Evolutionary conservation across 2,113 vertebrate genomes (phyloP).

Genomic region (Scalopus aquaticus): DNA sequence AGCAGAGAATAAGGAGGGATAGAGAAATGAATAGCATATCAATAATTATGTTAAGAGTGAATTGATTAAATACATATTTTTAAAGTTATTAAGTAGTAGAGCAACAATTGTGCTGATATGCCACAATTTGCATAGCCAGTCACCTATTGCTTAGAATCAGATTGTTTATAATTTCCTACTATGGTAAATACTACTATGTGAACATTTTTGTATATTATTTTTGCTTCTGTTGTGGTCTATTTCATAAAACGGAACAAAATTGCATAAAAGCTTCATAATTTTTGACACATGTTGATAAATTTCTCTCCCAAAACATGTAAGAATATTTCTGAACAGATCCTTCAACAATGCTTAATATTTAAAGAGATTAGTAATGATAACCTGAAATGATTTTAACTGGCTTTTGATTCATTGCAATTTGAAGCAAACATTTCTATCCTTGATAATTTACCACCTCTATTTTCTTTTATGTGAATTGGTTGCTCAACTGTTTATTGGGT

Average conservation of each 20-base stretch:
- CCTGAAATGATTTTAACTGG: not conserved
- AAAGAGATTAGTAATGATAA: not conserved
- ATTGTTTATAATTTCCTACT: not conserved
- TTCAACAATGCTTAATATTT: not conserved
- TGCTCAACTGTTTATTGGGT: not conserved
- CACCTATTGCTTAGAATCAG: not conserved
- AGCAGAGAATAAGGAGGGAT: not conserved
- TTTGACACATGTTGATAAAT: not conserved
- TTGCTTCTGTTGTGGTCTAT: not conserved
- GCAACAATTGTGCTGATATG: not conserved
- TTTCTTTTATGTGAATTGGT: not conserved
- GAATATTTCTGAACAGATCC: not conserved
- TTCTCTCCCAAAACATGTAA: not conserved
- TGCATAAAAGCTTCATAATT: not conserved
- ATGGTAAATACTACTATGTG: not conserved
- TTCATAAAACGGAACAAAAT: conserved; percentile 15
- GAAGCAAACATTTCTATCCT: conserved; percentile 2
- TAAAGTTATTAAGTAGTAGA: not conserved
- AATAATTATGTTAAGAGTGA: not conserved
- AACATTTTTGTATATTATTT: not conserved
- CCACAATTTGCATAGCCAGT: not conserved
- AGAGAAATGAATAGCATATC: not conserved
- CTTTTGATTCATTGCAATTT: not conserved
- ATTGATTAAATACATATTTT: not conserved
- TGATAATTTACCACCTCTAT: not conserved